Conservation (phyloP, 2,888 invertebrate genomes). For the Drosophila nigricruria region DNA sequence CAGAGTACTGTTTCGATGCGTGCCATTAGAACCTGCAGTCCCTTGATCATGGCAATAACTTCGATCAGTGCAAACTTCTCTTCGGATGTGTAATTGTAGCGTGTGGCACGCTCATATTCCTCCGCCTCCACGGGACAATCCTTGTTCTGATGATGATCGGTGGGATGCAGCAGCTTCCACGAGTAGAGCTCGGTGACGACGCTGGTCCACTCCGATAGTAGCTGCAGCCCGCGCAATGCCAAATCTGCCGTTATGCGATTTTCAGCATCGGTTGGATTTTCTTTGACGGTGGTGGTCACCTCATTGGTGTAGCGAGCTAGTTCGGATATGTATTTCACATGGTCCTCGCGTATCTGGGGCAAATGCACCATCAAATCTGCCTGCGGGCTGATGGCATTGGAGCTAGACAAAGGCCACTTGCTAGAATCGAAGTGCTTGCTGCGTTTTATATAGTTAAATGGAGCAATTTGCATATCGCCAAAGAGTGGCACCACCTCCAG, state of each 20-base stretch:
- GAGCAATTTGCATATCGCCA: slow-evolving; percentile 99
- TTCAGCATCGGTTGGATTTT: slow-evolving; percentile 95
- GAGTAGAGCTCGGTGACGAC: slow-evolving; percentile 98
- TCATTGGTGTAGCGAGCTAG: slow-evolving; percentile 95
- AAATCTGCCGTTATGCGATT: slow-evolving; percentile 96
- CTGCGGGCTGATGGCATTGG: slow-evolving; percentile 93
- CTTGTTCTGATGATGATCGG: slow-evolving; percentile 97
- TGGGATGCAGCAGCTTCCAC: slow-evolving; percentile 99
- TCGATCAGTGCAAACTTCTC: slow-evolving; percentile 99
- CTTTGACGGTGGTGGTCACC: slow-evolving; percentile 95
- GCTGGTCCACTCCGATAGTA: slow-evolving; percentile 98
- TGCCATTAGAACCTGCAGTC: slow-evolving; percentile 97
- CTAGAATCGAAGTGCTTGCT: slow-evolving; percentile 96
- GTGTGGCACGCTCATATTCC: slow-evolving; percentile 98
- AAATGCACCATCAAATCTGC: slow-evolving; percentile 98
- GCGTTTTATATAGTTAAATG: slow-evolving; percentile 98
- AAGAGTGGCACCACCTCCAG: slow-evolving; percentile 98
- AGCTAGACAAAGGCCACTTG: slow-evolving; percentile 96
- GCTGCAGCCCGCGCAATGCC: slow-evolving; percentile 95
- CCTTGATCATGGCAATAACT: slow-evolving; percentile 99
- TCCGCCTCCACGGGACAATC: slow-evolving; percentile 98
- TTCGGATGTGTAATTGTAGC: slow-evolving; percentile 98
- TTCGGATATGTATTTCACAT: slow-evolving; percentile 98
- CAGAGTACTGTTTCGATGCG: slow-evolving; percentile 98
- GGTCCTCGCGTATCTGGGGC: slow-evolving; percentile 97